These are phyloP conservation scores for Frankliniella intonsa DNA, from an alignment of 2,888 invertebrate species.

Conservation along the genomic window DNA sequence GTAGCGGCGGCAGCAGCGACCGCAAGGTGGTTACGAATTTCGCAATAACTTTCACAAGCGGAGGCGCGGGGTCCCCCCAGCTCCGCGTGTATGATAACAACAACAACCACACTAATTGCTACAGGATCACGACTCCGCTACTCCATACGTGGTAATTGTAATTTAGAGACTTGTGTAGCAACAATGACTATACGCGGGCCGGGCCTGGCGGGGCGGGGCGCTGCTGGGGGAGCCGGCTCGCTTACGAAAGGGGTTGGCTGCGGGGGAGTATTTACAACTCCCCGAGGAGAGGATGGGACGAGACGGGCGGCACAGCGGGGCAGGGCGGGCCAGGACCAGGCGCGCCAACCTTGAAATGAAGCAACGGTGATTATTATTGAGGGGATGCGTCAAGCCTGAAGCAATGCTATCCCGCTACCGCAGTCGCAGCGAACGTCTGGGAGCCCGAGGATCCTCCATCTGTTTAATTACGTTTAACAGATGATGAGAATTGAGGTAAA, in stretches of 20 bases:
- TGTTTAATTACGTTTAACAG: too few species aligned
- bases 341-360: neutral
- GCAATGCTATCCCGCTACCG: too few species aligned
- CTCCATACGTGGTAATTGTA: slow-evolving; percentile 26
- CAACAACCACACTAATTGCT: slow-evolving; percentile 17
- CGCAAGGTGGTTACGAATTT: too few species aligned
- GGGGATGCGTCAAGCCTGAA: neutral
- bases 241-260: neutral
- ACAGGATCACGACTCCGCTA: neutral
- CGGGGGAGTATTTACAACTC: neutral
- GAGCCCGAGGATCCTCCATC: too few species aligned
- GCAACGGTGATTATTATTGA: neutral
- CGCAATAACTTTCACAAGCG: too few species aligned
- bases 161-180: slow-evolving; percentile 25
- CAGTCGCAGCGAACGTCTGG: too few species aligned
- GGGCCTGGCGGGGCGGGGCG: neutral
- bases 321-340: neutral
- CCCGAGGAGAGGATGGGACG: neutral
- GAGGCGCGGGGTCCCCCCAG: neutral
- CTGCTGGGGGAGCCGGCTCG: neutral
- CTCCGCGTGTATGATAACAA: neutral
- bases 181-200: neutral
- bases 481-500: too few species aligned
- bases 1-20: too few species aligned
- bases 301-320: neutral